These are phyloP conservation scores for Anser cygnoides DNA, from an alignment of 2,113 vertebrate species.

Conservation along the genomic window DNA sequence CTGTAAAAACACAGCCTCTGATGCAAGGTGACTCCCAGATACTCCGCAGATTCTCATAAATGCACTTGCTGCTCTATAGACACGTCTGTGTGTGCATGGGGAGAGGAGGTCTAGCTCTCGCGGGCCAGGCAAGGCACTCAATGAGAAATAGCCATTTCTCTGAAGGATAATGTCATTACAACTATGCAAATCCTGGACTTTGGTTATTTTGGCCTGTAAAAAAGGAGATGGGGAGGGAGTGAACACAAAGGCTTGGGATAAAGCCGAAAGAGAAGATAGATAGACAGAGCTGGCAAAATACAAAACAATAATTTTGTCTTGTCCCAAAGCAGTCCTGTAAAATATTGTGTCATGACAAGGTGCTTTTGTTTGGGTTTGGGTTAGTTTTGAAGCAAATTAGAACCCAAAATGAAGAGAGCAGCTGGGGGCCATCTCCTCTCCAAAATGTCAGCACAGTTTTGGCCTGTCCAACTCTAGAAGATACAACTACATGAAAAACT, in stretches of 20 bases:
- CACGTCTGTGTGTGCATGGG: neutral
- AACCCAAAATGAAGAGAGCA: neutral
- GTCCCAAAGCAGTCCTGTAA: neutral
- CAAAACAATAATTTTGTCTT: neutral
- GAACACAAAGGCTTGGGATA: neutral
- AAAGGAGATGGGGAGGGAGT: neutral
- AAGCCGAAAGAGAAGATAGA: neutral
- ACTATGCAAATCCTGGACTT: neutral
- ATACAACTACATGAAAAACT: neutral
- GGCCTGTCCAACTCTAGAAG: neutral
- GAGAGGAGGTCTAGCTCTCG: neutral
- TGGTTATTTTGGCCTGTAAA: neutral
- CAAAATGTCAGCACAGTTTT: neutral
- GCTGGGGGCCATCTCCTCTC: neutral
- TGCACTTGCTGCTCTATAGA: neutral
- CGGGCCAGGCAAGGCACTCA: neutral
- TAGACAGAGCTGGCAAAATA: neutral
- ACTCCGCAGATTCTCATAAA: neutral
- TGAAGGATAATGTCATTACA: neutral
- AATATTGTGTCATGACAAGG: neutral
- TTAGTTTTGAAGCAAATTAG: neutral
- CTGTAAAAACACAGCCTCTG: neutral
- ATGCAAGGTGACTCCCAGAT: neutral
- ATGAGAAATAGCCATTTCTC: neutral
- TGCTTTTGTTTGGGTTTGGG: neutral